Conservation (phyloP, 2,888 invertebrate genomes). For the Sthenelais limicola region DNA sequence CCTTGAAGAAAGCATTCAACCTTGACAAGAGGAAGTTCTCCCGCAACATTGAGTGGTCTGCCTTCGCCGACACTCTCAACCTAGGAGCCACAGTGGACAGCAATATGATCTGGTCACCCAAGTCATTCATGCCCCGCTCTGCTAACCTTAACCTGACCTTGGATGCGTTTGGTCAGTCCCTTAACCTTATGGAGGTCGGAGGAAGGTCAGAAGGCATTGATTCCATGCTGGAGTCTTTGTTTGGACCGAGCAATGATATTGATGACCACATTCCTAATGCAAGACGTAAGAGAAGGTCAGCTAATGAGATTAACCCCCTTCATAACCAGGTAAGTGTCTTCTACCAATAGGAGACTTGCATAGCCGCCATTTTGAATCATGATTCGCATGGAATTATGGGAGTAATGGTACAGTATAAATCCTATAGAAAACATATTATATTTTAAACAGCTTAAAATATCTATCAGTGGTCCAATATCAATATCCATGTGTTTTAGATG, state of each 20-base stretch:
- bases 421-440: too few relatives aligned
- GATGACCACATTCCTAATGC: conserved; percentile 11
- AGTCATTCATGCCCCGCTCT: conserved; percentile 70
- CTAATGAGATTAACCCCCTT: conserved; percentile 15
- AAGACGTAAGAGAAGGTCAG: neutral
- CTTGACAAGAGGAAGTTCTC: conserved; percentile 92
- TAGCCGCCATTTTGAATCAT: too few relatives aligned
- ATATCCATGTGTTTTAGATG: too few relatives aligned
- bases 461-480: too few relatives aligned
- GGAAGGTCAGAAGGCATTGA: conserved; percentile 91
- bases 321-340: conserved; percentile 11
- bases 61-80: conserved; percentile 89
- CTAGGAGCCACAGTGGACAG: conserved; percentile 64
- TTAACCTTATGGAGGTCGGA: conserved; percentile 88
- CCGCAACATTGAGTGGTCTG: conserved; percentile 85
- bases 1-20: conserved; percentile 85
- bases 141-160: conserved; percentile 70
- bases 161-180: conserved; percentile 81
- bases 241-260: conserved; percentile 16
- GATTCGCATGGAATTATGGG: too few relatives aligned
- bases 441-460: too few relatives aligned
- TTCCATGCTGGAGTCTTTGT: conserved; percentile 83
- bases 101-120: conserved; percentile 70
- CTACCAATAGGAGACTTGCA: too few relatives aligned
- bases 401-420: too few relatives aligned